Conservation (phyloP, 2,113 vertebrate species). For the Alosa alosa region DNA sequence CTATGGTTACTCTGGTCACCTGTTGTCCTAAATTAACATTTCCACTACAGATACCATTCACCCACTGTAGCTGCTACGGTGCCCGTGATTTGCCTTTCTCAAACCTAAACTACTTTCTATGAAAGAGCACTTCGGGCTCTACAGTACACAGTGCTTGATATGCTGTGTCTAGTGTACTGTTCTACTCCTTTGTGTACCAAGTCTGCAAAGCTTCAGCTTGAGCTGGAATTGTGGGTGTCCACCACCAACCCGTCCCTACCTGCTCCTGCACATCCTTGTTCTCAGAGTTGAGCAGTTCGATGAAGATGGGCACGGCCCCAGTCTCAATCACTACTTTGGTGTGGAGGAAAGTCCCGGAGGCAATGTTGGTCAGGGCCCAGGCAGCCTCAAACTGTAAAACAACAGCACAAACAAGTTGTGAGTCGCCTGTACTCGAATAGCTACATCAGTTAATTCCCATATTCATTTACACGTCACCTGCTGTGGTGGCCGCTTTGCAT, state of each 20-base stretch:
- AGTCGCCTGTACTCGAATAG: neutral
- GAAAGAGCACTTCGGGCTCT: neutral
- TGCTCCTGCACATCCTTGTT: conserved; percentile 93
- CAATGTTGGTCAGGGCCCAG: conserved; percentile 92
- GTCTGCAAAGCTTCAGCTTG: neutral
- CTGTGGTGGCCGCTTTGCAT: neutral
- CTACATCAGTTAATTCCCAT: neutral
- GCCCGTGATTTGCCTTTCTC: neutral
- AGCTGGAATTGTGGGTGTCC: neutral
- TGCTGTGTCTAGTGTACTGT: neutral
- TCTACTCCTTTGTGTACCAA: neutral
- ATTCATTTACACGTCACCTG: neutral
- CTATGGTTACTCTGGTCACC: neutral
- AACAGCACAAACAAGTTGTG: neutral
- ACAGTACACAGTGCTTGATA: neutral
- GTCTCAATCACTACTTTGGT: conserved; percentile 93
- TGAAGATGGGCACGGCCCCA: conserved; percentile 91
- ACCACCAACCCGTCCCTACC: conserved; percentile 56
- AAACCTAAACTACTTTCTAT: neutral
- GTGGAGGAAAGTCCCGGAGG: conserved; percentile 88
- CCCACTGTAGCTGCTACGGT: neutral
- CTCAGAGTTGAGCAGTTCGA: conserved; percentile 86
- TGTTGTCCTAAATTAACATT: neutral
- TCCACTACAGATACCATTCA: neutral
- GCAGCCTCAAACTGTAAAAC: conserved; percentile 82